Evolutionary conservation across 2,797 vertebrate genomes (phyloP).

Genomic region (Oceanodroma leucorhoa): DNA sequence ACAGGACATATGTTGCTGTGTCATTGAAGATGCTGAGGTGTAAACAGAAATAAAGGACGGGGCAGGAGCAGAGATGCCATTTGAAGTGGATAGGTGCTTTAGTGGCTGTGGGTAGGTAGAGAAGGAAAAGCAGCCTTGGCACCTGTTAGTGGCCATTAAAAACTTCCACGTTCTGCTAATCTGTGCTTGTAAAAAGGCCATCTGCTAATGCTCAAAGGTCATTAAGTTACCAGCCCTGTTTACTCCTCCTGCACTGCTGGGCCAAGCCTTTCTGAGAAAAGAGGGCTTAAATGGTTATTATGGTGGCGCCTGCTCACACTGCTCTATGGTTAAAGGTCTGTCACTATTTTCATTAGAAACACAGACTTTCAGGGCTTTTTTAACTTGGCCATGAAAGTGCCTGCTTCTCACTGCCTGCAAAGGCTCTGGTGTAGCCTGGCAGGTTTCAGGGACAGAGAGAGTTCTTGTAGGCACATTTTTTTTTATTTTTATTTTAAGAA

Average conservation of each 20-base stretch:
- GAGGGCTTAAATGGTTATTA: conserved; percentile 63
- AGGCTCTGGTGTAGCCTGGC: not conserved
- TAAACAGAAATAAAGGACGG: not conserved
- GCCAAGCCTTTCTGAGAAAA: conserved; percentile 59
- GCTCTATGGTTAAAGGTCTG: not conserved
- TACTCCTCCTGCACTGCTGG: conserved; percentile 54
- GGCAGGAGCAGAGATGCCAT: not conserved
- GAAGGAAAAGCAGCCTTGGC: conserved; percentile 60
- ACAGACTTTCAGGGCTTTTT: not conserved
- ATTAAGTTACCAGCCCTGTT: conserved; percentile 76
- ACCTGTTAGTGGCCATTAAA: conserved; percentile 76
- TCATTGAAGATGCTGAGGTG: not conserved
- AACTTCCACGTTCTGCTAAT: conserved; percentile 73
- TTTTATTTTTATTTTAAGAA: not conserved
- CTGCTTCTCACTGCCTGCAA: not conserved
- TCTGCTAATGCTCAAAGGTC: conserved; percentile 82
- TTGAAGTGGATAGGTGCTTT: not conserved
- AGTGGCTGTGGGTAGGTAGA: not conserved
- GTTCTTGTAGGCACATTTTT: not conserved
- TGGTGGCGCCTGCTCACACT: conserved; percentile 32
- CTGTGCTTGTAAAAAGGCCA: conserved; percentile 79
- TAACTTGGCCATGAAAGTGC: not conserved
- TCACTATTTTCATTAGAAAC: conserved; percentile 51
- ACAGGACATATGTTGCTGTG: not conserved
- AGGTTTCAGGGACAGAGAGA: not conserved